These are phyloP conservation scores for Sebastiscus tertius DNA, from an alignment of 2,797 vertebrate genomes.

Conservation along the genomic window DNA sequence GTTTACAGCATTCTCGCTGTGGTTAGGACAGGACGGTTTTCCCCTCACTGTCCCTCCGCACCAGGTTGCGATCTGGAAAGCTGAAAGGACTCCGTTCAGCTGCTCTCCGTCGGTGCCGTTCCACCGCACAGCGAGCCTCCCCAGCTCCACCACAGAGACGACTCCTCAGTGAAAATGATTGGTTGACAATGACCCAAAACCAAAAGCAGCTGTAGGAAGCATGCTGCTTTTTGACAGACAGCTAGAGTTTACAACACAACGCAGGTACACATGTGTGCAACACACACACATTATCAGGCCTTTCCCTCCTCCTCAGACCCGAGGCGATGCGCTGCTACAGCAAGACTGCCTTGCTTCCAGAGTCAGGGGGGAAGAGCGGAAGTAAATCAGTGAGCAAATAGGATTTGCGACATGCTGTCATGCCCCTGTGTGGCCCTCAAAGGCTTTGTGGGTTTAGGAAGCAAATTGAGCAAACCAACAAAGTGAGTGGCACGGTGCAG, in stretches of 20 bases:
- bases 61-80: constrained; percentile 57
- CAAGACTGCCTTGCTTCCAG: not conserved
- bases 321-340: not conserved
- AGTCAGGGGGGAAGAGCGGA: constrained; percentile 25
- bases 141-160: constrained; percentile 38
- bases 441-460: constrained; percentile 73
- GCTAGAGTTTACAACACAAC: constrained; percentile 6
- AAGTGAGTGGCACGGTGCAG: constrained; percentile 69
- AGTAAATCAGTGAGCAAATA: constrained; percentile 61
- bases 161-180: constrained; percentile 35
- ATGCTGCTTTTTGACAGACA: constrained; percentile 20
- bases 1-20: constrained; percentile 41
- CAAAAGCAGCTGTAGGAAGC: constrained; percentile 49
- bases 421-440: constrained; percentile 65
- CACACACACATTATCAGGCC: not conserved
- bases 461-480: constrained; percentile 77
- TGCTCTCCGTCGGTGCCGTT: constrained; percentile 29
- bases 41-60: constrained; percentile 39
- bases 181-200: constrained; percentile 44
- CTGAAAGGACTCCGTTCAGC: constrained; percentile 41
- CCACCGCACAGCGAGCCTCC: constrained; percentile 25
- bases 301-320: not conserved
- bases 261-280: constrained; percentile 6
- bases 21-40: constrained; percentile 40
- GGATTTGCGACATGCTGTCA: constrained; percentile 60